Conservation (phyloP, 2,888 invertebrate genomes). For the Aphidius colemani region DNA sequence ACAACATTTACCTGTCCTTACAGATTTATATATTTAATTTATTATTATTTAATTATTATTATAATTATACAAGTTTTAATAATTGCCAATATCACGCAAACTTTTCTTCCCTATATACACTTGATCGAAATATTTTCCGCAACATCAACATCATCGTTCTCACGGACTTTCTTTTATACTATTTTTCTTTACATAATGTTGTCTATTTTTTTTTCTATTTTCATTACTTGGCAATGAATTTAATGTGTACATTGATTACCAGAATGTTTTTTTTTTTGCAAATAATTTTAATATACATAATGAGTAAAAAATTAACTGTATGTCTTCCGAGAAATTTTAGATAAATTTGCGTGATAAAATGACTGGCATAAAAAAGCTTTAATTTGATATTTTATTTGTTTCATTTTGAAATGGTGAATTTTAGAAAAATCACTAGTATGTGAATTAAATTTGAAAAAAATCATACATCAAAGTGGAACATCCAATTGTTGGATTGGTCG, state of each 20-base stretch:
- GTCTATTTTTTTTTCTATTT: slow-evolving; percentile 21
- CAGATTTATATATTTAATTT: neutral
- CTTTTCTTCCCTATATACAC: neutral
- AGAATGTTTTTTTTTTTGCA: slow-evolving; percentile 14
- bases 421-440: neutral
- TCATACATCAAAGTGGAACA: slow-evolving; percentile 39
- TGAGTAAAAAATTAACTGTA: slow-evolving; percentile 24
- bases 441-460: neutral
- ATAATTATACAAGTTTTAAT: slow-evolving; percentile 31
- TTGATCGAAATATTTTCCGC: slow-evolving; percentile 19
- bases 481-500: slow-evolving; percentile 40
- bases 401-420: neutral
- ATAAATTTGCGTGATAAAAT: slow-evolving; percentile 23
- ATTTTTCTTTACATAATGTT: slow-evolving; percentile 5
- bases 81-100: slow-evolving; percentile 57
- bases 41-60: slow-evolving; percentile 11
- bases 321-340: slow-evolving; percentile 10
- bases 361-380: neutral
- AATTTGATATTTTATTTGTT: slow-evolving; percentile 8
- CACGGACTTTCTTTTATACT: slow-evolving; percentile 31
- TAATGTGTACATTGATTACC: slow-evolving; percentile 4
- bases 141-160: neutral
- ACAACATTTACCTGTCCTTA: neutral
- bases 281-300: neutral
- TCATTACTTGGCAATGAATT: slow-evolving; percentile 23